These are phyloP conservation scores for Ictalurus punctatus DNA, from an alignment of 2,113 vertebrate genomes.

Conservation along the genomic window DNA sequence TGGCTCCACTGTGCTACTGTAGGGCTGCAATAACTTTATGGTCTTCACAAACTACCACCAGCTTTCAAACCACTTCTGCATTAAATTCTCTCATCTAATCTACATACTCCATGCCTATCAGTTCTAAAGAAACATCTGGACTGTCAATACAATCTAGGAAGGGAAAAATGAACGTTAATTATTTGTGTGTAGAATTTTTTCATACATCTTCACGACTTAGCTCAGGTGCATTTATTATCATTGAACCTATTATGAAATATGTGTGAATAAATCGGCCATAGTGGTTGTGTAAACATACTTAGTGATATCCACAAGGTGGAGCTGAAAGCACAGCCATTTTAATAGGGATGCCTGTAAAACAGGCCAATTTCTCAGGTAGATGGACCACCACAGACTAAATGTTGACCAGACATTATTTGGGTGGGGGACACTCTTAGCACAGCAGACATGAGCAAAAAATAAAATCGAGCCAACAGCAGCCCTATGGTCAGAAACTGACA, in stretches of 20 bases:
- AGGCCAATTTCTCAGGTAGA: not conserved
- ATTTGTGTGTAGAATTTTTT: not conserved
- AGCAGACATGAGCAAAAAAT: not conserved
- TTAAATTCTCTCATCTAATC: constrained; percentile 1
- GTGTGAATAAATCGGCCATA: not conserved
- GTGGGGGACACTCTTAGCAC: not conserved
- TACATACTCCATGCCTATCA: not conserved
- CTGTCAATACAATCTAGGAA: constrained; percentile 20
- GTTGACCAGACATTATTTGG: not conserved
- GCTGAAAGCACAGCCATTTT: not conserved
- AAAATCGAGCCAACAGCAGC: not conserved
- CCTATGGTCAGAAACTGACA: not conserved
- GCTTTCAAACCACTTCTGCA: constrained; percentile 1
- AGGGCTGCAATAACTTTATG: constrained; percentile 16
- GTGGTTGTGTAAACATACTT: not conserved
- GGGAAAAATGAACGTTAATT: not conserved
- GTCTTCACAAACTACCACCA: not conserved
- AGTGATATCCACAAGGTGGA: constrained; percentile 34
- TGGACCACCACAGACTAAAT: not conserved
- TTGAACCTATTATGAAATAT: not conserved
- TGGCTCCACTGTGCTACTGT: constrained; percentile 10
- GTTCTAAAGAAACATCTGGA: constrained; percentile 4
- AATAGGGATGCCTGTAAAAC: not conserved
- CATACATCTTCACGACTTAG: not conserved
- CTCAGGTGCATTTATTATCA: not conserved